Evolutionary conservation across 2,888 invertebrate species (phyloP).

Genomic region (Sinhomidia bicolor): DNA sequence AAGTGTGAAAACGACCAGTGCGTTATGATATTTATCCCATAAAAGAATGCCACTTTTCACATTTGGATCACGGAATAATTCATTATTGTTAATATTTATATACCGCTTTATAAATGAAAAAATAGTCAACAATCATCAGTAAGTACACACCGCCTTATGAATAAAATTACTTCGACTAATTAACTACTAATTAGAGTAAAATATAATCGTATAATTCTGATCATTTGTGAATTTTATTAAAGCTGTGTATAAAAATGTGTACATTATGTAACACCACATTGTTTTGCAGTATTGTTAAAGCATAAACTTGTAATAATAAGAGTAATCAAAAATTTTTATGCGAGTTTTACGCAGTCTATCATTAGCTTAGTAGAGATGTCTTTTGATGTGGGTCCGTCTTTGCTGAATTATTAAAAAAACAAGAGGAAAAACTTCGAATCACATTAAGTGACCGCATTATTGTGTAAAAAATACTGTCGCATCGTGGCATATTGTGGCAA

Average conservation of each 20-base stretch:
- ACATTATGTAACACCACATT: constrained; percentile 69
- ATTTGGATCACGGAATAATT: constrained; percentile 42
- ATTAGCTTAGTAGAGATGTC: constrained; percentile 55
- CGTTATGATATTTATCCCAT: constrained; percentile 30
- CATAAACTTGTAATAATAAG: constrained; percentile 57
- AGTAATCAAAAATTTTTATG: constrained; percentile 71
- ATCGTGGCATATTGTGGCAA: neutral
- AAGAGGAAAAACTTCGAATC: constrained; percentile 1
- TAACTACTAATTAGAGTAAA: constrained; percentile 19
- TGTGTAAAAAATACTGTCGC: neutral
- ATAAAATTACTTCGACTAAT: constrained; percentile 41
- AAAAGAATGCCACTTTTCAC: constrained; percentile 48
- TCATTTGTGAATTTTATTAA: constrained; percentile 67
- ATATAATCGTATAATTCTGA: constrained; percentile 29
- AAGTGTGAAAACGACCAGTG: constrained; percentile 55
- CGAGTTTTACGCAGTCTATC: constrained; percentile 65
- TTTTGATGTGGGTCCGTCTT: constrained; percentile 68
- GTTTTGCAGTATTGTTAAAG: constrained; percentile 73
- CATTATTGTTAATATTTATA: constrained; percentile 67
- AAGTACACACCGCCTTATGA: constrained; percentile 68
- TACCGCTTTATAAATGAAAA: constrained; percentile 66
- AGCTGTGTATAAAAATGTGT: constrained; percentile 71
- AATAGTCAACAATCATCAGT: constrained; percentile 66
- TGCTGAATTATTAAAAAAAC: constrained; percentile 65
- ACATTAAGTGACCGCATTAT: neutral